Conservation (phyloP, 2,113 vertebrate species). For the Labeo catla region DNA sequence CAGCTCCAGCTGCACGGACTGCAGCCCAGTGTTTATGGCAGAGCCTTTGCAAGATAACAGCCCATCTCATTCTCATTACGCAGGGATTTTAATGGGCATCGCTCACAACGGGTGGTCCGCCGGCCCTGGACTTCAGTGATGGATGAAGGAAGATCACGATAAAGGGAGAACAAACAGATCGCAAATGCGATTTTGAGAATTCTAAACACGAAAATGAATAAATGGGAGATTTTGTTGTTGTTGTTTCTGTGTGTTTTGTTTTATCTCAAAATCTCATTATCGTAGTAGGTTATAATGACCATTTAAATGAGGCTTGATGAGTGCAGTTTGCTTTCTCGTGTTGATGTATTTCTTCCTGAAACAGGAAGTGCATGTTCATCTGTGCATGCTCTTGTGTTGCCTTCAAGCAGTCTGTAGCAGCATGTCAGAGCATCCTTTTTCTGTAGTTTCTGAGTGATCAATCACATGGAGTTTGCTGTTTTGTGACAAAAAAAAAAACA, state of each 20-base stretch:
- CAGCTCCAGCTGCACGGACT: neutral
- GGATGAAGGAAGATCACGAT: neutral
- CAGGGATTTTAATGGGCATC: slow-evolving; percentile 2
- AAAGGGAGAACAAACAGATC: neutral
- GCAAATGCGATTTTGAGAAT: neutral
- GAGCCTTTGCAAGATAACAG: slow-evolving; percentile 3
- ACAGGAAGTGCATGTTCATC: neutral
- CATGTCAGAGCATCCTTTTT: neutral
- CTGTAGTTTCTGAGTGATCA: neutral
- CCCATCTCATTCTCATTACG: slow-evolving; percentile 19
- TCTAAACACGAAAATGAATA: neutral
- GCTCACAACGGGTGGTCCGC: slow-evolving; percentile 1
- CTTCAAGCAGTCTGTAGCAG: neutral
- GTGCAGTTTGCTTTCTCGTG: neutral
- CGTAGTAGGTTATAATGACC: neutral
- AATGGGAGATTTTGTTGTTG: neutral
- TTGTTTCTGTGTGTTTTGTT: neutral
- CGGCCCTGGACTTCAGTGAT: neutral
- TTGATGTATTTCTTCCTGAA: neutral
- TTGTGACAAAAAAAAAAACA: neutral
- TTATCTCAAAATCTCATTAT: neutral
- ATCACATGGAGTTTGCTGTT: neutral
- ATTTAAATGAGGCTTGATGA: neutral
- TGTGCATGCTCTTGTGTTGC: neutral
- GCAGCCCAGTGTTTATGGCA: slow-evolving; percentile 8